phyloP scores from a whole-genome alignment of 2,797 vertebrate species.

The Haliaeetus vocifer region DNA sequence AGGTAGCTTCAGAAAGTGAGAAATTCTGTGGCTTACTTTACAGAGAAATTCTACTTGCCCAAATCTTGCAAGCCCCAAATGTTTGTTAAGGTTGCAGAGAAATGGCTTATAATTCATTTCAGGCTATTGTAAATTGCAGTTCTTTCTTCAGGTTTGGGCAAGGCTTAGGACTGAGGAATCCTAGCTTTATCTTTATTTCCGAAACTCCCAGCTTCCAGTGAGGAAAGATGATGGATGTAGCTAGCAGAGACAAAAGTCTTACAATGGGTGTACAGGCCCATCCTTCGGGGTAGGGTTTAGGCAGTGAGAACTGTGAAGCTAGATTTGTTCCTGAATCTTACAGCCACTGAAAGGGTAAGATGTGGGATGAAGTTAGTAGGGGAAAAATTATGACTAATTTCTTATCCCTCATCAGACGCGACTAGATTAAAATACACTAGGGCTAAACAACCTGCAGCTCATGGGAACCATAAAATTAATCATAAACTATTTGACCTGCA shows the following conservation, averaged over 20 bases:
- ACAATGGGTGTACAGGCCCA: neutral
- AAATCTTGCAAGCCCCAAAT: neutral
- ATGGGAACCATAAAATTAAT: conserved; percentile 4
- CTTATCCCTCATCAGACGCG: neutral
- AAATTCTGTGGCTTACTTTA: neutral
- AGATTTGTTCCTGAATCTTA: neutral
- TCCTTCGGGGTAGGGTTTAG: neutral
- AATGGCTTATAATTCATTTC: neutral
- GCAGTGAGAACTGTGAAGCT: neutral
- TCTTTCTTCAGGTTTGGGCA: neutral
- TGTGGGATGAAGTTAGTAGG: neutral
- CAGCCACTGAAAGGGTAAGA: neutral
- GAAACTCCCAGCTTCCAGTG: neutral
- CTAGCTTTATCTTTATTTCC: neutral
- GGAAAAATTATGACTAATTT: neutral
- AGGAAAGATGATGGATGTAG: neutral
- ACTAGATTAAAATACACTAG: conserved; percentile 21
- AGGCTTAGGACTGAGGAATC: neutral
- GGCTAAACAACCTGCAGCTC: conserved; percentile 12
- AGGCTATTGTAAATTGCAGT: neutral
- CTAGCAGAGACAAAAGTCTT: neutral
- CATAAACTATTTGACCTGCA: neutral
- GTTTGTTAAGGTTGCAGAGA: neutral
- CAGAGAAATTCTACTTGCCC: neutral
- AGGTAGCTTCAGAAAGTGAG: neutral